phyloP scores from a whole-genome alignment of 2,113 vertebrate species.

The Ellobius talpinus region DNA sequence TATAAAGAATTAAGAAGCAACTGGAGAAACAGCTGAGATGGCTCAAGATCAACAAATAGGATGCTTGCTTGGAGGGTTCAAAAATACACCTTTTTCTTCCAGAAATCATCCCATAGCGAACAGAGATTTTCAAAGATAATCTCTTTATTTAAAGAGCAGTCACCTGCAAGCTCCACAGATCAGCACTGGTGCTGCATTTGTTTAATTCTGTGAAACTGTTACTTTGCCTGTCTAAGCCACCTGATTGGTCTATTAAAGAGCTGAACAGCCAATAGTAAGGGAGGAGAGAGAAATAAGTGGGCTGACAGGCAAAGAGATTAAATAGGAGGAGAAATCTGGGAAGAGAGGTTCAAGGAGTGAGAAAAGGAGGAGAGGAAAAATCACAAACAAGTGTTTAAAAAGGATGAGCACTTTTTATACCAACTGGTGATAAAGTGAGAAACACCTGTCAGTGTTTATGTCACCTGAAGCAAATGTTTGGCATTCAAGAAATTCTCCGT shows the following conservation, averaged over 20 bases:
- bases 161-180: neutral
- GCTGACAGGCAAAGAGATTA: no score
- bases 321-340: no score
- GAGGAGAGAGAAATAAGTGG: no score
- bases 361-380: no score
- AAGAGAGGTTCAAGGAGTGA: no score
- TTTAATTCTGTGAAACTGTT: no score
- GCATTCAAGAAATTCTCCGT: neutral
- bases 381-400: neutral
- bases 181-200: neutral
- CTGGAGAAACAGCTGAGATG: constrained; percentile 38
- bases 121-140: neutral
- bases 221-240: no score
- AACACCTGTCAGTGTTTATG: neutral
- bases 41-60: neutral
- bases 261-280: no score
- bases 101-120: neutral
- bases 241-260: no score
- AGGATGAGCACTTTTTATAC: neutral
- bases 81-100: constrained; percentile 18
- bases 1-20: constrained; percentile 53
- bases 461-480: neutral
- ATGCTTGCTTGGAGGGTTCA: neutral
- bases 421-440: neutral
- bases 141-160: neutral